Percentiles rank a stretch among this genome's conserved stretches.
Conservation (phyloP, 1,140 invertebrate species). For the Antheraea mylitta region DNA sequence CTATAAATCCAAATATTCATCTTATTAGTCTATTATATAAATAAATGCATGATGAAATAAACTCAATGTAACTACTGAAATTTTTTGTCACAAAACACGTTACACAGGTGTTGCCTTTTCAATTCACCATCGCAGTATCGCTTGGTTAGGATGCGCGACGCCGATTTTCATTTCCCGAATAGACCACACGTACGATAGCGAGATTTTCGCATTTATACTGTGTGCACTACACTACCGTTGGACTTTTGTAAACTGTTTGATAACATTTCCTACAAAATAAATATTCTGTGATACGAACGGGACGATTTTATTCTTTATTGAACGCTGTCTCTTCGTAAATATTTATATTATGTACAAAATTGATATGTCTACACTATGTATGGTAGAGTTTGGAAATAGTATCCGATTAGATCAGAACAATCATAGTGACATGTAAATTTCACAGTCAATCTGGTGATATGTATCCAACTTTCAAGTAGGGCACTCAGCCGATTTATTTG, state of each 20-base stretch:
- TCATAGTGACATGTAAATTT: too few relatives aligned
- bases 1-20: too few relatives aligned
- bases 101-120: constrained; percentile 52
- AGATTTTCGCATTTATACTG: background rate
- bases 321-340: too few relatives aligned
- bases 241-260: constrained; percentile 3
- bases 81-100: constrained; percentile 39
- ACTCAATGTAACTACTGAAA: constrained; percentile 21
- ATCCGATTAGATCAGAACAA: too few relatives aligned
- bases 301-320: background rate
- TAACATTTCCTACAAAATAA: background rate
- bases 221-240: background rate
- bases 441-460: too few relatives aligned
- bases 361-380: background rate
- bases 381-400: too few relatives aligned
- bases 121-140: constrained; percentile 40
- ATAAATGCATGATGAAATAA: constrained; percentile 1
- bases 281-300: background rate
- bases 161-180: constrained; percentile 54
- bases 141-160: constrained; percentile 34
- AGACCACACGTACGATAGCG: constrained; percentile 21
- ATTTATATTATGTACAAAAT: too few relatives aligned
- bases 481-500: too few relatives aligned
- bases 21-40: too few relatives aligned
- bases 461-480: too few relatives aligned